Conservation (phyloP, 2,888 invertebrate species). For the Bombylius discolor region DNA sequence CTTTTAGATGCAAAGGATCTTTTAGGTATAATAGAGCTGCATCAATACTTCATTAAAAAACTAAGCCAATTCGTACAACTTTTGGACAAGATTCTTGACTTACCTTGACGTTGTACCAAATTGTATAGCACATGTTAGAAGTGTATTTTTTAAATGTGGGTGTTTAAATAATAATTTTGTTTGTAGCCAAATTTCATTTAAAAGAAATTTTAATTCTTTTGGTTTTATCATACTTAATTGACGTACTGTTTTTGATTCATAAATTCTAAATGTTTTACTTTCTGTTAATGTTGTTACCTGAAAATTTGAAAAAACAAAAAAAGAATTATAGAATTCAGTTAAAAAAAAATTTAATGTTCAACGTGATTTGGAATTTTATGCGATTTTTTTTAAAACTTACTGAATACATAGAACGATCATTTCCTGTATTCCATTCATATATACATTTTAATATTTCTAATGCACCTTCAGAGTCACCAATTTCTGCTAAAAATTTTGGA, state of each 20-base stretch:
- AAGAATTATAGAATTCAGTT: background rate
- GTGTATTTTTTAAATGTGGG: constrained; percentile 60
- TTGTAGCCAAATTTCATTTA: constrained; percentile 59
- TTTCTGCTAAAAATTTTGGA: constrained; percentile 69
- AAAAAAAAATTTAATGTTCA: too few species aligned
- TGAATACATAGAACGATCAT: constrained; percentile 55
- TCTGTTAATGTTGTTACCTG: background rate
- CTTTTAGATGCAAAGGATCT: too few species aligned
- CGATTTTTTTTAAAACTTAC: constrained; percentile 35
- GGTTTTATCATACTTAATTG: constrained; percentile 42
- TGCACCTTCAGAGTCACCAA: constrained; percentile 64
- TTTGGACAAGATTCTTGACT: background rate
- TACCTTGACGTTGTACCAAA: constrained; percentile 69
- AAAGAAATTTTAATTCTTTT: constrained; percentile 55
- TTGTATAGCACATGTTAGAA: constrained; percentile 66
- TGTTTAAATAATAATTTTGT: constrained; percentile 60
- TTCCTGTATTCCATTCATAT: constrained; percentile 59
- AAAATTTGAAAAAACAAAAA: background rate
- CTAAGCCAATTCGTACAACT: too few species aligned
- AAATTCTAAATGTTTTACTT: background rate
- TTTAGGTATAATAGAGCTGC: too few species aligned
- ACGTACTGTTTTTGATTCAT: background rate
- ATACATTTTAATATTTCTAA: constrained; percentile 53
- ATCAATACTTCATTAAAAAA: too few species aligned
- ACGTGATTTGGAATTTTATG: too few species aligned